A percentile compares a stretch with the other conserved stretches of the same genome.
Evolutionary conservation across 2,888 invertebrate species (phyloP).

Genomic region (Oeneis ivallda): DNA sequence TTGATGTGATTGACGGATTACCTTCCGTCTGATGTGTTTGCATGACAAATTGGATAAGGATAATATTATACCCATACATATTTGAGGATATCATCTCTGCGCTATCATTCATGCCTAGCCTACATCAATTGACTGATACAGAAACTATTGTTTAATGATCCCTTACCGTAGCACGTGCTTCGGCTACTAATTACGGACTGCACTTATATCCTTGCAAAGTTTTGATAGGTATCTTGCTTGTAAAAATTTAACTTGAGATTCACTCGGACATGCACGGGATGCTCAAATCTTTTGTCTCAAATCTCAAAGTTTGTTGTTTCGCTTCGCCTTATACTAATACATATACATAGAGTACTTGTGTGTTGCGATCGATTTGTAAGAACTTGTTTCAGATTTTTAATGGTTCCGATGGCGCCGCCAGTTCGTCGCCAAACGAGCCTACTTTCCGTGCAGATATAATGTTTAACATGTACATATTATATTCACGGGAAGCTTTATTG

Average conservation of each 20-base stretch:
- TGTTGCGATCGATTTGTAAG: constrained; percentile 10
- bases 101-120: too few relatives aligned
- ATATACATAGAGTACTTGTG: neutral
- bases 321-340: neutral
- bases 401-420: constrained; percentile 4
- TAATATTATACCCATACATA: too few relatives aligned
- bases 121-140: neutral
- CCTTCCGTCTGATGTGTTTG: too few relatives aligned
- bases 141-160: neutral
- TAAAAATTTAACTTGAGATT: neutral
- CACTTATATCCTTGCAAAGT: neutral
- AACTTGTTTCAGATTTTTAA: constrained; percentile 20
- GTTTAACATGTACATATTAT: neutral
- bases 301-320: neutral
- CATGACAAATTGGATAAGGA: too few relatives aligned
- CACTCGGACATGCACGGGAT: neutral
- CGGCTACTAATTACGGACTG: too few relatives aligned
- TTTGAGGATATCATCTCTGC: too few relatives aligned
- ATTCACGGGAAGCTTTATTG: constrained; percentile 4
- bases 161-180: too few relatives aligned
- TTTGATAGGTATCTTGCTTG: neutral
- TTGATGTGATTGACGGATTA: too few relatives aligned
- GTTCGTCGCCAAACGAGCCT: constrained; percentile 13
- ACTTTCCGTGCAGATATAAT: constrained; percentile 6
- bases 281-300: neutral